phyloP scores from a whole-genome alignment of 2,113 vertebrate genomes.

The Regulus satrapa region DNA sequence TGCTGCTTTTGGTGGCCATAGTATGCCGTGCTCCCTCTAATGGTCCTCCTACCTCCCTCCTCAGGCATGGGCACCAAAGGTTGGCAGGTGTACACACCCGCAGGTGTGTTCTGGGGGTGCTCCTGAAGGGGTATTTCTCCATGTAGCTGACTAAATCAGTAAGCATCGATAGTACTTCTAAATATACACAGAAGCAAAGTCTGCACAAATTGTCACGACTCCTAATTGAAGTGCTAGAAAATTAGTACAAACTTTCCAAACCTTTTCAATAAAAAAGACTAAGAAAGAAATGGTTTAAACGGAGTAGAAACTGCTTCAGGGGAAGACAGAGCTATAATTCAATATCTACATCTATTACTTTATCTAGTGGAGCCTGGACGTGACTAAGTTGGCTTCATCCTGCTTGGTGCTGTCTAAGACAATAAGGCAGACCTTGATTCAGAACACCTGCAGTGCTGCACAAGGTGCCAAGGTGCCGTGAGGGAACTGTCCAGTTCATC shows the following conservation, averaged over 20 bases:
- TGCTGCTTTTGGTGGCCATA: background rate
- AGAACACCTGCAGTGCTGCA: background rate
- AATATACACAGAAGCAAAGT: background rate
- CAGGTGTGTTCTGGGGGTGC: background rate
- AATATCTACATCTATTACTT: background rate
- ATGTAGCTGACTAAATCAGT: background rate
- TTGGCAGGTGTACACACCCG: background rate
- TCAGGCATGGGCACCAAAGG: background rate
- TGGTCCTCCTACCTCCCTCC: background rate
- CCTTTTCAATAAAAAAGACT: background rate
- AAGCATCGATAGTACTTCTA: background rate
- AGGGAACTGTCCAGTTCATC: background rate
- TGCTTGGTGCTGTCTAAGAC: background rate
- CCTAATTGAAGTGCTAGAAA: background rate
- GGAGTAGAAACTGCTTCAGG: background rate
- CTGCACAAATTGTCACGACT: background rate
- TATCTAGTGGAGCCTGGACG: background rate
- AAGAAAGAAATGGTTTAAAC: background rate
- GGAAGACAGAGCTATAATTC: background rate
- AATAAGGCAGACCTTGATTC: background rate
- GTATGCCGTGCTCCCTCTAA: background rate
- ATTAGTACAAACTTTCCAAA: background rate
- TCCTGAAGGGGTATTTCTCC: background rate
- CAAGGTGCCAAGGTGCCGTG: background rate
- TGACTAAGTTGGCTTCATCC: background rate